phyloP scores from a whole-genome alignment of 2,113 vertebrate genomes.

The Telmatochromis sp. region DNA sequence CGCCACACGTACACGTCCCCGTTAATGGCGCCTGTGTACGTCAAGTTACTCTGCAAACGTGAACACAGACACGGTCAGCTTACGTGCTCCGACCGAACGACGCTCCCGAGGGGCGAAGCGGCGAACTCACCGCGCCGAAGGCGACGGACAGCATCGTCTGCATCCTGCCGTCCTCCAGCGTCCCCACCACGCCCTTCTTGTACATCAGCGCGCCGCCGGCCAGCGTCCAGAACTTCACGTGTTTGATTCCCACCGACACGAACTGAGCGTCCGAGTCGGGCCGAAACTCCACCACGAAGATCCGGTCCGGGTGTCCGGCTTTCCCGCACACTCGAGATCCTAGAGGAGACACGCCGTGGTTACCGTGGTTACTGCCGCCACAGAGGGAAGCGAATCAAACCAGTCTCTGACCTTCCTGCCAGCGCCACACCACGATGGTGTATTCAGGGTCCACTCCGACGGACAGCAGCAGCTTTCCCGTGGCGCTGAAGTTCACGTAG shows the following conservation, averaged over 20 bases:
- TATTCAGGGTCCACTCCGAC: slow-evolving; percentile 91
- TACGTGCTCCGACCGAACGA: accelerated
- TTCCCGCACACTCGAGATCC: slow-evolving; percentile 85
- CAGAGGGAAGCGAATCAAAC: neutral
- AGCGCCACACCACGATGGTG: slow-evolving; percentile 91
- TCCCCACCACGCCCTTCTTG: slow-evolving; percentile 90
- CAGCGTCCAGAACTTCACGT: slow-evolving; percentile 96
- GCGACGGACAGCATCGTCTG: slow-evolving; percentile 96
- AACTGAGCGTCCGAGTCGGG: slow-evolving; percentile 94
- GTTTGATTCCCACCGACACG: slow-evolving; percentile 92
- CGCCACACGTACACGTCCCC: slow-evolving; percentile 96
- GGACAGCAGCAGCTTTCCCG: slow-evolving; percentile 88
- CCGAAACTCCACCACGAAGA: slow-evolving; percentile 92
- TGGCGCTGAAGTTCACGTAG: slow-evolving; percentile 92
- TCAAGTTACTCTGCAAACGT: slow-evolving; percentile 82
- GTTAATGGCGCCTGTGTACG: slow-evolving; percentile 92
- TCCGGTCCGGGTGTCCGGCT: slow-evolving; percentile 84
- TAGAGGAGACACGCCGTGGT: neutral
- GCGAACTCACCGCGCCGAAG: slow-evolving; percentile 87
- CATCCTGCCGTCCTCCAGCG: slow-evolving; percentile 87
- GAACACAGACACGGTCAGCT: neutral
- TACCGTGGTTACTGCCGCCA: accelerated
- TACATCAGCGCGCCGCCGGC: slow-evolving; percentile 88
- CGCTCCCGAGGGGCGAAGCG: neutral
- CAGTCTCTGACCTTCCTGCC: slow-evolving; percentile 88